A percentile compares a stretch with the other conserved stretches of the same genome.
phyloP scores from a whole-genome alignment of 2,797 vertebrate species.

The Chelonia mydas region DNA sequence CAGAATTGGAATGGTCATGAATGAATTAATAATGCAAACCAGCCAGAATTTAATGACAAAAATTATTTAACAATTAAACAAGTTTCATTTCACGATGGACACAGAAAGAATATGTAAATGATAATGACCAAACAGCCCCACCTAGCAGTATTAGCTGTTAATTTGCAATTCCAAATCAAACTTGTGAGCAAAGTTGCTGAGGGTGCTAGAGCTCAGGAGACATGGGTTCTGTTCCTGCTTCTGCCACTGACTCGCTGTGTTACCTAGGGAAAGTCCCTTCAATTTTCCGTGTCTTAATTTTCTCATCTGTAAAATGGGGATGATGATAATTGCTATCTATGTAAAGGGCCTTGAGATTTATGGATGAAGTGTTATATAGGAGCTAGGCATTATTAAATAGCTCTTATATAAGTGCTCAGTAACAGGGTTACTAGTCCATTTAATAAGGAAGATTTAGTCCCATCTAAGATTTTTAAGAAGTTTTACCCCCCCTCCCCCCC shows the following conservation, averaged over 20 bases:
- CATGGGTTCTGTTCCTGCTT: background rate
- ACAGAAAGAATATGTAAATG: background rate
- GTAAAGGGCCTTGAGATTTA: background rate
- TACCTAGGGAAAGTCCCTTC: background rate
- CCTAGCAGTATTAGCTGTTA: background rate
- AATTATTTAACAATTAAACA: background rate
- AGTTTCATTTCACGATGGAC: background rate
- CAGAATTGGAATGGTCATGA: background rate
- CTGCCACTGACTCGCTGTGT: background rate
- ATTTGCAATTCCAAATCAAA: background rate
- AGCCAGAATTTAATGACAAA: background rate
- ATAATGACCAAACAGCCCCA: background rate
- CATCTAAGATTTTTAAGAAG: slow-evolving; percentile 6
- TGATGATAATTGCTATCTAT: background rate
- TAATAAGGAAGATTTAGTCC: slow-evolving; percentile 29
- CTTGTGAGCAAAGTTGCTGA: background rate
- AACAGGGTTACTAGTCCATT: background rate
- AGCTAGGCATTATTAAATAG: background rate
- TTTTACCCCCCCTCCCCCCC: background rate
- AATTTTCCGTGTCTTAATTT: background rate
- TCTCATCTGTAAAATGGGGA: background rate
- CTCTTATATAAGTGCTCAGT: slow-evolving; percentile 3
- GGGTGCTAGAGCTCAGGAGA: background rate
- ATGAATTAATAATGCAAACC: background rate
- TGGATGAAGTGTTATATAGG: background rate